A percentile compares a stretch with the other conserved stretches of the same genome.
Evolutionary conservation across 2,888 invertebrate genomes (phyloP).

Genomic region (Pomacea canaliculata): DNA sequence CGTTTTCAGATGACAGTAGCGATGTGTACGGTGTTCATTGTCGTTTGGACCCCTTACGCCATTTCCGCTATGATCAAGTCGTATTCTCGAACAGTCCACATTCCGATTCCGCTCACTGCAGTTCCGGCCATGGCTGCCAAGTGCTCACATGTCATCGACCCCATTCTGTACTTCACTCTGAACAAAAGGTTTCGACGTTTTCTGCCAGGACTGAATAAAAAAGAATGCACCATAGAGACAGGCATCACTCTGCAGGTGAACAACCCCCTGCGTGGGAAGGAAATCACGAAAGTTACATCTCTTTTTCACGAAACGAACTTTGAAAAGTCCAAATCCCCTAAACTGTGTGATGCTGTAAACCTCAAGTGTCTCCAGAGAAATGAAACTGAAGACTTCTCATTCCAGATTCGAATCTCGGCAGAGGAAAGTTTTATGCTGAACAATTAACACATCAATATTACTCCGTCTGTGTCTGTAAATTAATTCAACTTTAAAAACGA

Average conservation of each 20-base stretch:
- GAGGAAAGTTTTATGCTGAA: no score
- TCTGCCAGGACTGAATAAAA: conserved; percentile 17
- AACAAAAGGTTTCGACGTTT: conserved; percentile 33
- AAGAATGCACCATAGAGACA: background rate
- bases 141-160: conserved; percentile 35
- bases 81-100: conserved; percentile 21
- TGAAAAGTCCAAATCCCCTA: no score
- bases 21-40: conserved; percentile 40
- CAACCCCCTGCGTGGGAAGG: background rate
- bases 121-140: conserved; percentile 38
- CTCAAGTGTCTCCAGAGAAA: no score
- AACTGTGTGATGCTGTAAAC: no score
- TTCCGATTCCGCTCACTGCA: conserved; percentile 24
- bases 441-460: no score
- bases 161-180: conserved; percentile 35
- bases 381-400: no score
- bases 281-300: background rate
- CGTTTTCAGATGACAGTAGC: conserved; percentile 33
- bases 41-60: conserved; percentile 46
- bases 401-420: no score
- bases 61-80: conserved; percentile 36
- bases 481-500: no score
- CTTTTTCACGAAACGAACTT: no score
- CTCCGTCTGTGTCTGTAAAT: no score
- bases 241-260: background rate